Base-by-base conservation (phyloP, 2,888 invertebrate species). In the Lysandra coridon region DNA sequence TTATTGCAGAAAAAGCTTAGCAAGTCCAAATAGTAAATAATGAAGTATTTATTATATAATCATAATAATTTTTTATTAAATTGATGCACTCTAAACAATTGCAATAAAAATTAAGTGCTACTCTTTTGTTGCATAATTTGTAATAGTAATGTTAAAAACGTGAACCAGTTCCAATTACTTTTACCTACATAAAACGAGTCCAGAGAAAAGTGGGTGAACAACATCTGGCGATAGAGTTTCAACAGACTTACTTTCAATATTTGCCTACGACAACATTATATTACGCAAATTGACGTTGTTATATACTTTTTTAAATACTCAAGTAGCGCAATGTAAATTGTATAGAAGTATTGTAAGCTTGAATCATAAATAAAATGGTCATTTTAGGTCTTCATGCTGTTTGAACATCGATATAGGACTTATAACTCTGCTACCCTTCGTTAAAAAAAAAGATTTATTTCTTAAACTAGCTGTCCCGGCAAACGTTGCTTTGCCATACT, bases 121-220 rank as follows among this genome's bases (percentile, higher is more conserved):
- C 4, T 10, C 62, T 64, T 10, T 5, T 69, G 44, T 80, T 62
- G 57, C 62, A 37, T 76, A 40, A 73, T 75, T 80, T 53, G 73
- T 57, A 49, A 62, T 78, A 73, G 69, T 44, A 75, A 80, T 73
- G 37, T 33, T 33, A 78, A 80, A 78, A 80, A 74, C 73, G 78
- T 60, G 78, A 81, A 82, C 82, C 80, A 78, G 82, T 82, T 76
- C 78, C 80, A 80, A 82, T 81, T 84, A 86, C 83, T 88, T 85
- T 87, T 87, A 87, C 83, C 81, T 85, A 81, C 83, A 83, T 84
- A 88, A 88, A 89, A 88, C 88, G 82, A 87, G 88, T 88, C 85
- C 73, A 73, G 87, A 89, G 90, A 90, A 88, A 93, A 91, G 89
- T 92, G 89, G 92, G 92, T 92, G 92, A 92, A 86, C 92, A 87